Conservation (phyloP, 2,888 invertebrate genomes). For the Apotomis capreana region DNA sequence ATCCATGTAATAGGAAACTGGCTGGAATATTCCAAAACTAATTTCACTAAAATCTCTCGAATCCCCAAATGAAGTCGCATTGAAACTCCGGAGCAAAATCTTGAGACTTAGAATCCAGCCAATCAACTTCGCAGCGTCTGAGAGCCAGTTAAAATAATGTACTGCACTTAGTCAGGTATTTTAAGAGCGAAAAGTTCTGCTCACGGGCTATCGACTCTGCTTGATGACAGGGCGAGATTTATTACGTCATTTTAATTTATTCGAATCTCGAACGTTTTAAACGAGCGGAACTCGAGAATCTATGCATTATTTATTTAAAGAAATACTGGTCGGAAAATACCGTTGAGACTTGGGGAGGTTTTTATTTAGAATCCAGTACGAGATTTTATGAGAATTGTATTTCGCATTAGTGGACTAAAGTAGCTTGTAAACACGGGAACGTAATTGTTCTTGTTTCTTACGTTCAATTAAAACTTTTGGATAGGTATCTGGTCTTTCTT, state of each 20-base stretch:
- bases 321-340: conserved; percentile 14
- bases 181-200: conserved; percentile 19
- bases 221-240: conserved; percentile 37
- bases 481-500: neutral
- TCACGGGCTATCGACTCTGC: conserved; percentile 32
- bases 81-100: conserved; percentile 17
- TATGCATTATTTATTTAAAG: conserved; percentile 27
- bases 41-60: neutral
- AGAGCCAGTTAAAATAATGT: conserved; percentile 36
- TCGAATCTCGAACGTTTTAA: conserved; percentile 29
- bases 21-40: neutral
- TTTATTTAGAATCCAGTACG: conserved; percentile 1
- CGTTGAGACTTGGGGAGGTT: neutral
- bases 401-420: conserved; percentile 20
- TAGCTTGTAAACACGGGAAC: conserved; percentile 14
- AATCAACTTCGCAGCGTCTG: conserved; percentile 25
- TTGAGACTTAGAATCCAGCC: conserved; percentile 15
- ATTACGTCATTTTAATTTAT: conserved; percentile 25
- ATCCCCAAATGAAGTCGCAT: conserved; percentile 11
- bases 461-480: conserved; percentile 12
- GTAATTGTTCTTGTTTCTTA: conserved; percentile 15
- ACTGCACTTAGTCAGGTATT: conserved; percentile 35
- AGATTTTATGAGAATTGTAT: conserved; percentile 22
- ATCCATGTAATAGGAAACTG: neutral
- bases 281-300: conserved; percentile 9